Base-by-base conservation (phyloP, 2,888 invertebrate genomes). In the Melitaea athalia region DNA sequence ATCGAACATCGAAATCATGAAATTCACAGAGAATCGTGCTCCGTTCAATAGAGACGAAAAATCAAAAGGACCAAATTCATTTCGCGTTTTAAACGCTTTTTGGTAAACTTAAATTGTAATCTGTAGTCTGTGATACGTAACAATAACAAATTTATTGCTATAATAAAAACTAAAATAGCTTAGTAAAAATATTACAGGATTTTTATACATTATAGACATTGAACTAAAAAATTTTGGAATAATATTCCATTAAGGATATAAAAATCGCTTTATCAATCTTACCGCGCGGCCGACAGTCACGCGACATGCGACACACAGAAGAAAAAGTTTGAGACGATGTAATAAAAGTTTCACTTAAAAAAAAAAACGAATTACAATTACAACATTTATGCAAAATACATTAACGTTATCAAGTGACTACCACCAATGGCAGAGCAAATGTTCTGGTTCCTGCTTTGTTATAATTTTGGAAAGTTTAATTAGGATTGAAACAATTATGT, bases 401-500 rank as follows among this genome's bases (percentile, higher is more conserved):
- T 15, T 15, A n/a, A n/a, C n/a, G 15, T 5, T 15, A 50, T 15
- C 15, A 50, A 15, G 15, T 15, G 15, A 50, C 1, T 50, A 12
- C 5, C 15, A 15, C 4, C 15, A 15, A 0, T 14, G 0, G 3
- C 14, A 5, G n/a, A 3, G 49, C 5, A 55, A 6, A n/a, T 1
- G n/a, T 38, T 55, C 12, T 45, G 59, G 42, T 47, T 14, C 45
- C 65, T 5, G 45, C 52, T 52, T 65, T 42, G 59, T 42, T 50
- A 52, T 52, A 63, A 63, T 69, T 68, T 71, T 59, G 67, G 33
- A 64, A 68, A 68, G 70, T 33, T 71, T 71, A 74, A 74, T 71
- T 73, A 64, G 65, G 70, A 69, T 70, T 70, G 65, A 64, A 65
- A 67, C 67, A 71, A 71, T 74, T 74, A 74, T 63, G 66, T 67